Evolutionary conservation across 2,888 invertebrate genomes (phyloP).

Genomic region (Eupithecia centaureata): DNA sequence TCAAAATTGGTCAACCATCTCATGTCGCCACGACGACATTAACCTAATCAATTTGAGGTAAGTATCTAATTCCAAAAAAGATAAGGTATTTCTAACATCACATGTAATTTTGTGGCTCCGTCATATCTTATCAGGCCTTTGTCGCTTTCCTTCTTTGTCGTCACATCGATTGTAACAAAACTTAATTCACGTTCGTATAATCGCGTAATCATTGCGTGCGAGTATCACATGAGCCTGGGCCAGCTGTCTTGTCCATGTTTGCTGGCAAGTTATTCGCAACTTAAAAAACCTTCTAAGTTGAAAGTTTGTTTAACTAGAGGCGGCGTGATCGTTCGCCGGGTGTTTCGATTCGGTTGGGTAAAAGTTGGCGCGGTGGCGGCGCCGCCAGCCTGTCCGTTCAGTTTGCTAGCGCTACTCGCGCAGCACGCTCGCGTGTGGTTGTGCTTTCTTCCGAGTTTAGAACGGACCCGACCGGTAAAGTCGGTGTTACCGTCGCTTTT

Average conservation of each 20-base stretch:
- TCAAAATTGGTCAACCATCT: constrained; percentile 42
- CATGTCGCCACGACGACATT: constrained; percentile 47
- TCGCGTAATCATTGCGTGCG: constrained; percentile 65
- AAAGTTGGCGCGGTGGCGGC: constrained; percentile 76
- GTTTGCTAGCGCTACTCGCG: constrained; percentile 81
- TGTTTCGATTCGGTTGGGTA: constrained; percentile 71
- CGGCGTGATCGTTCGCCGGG: constrained; percentile 47
- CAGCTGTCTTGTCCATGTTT: constrained; percentile 66
- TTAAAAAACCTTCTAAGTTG: constrained; percentile 63
- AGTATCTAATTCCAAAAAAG: neutral
- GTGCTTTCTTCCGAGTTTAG: constrained; percentile 70
- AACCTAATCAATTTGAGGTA: constrained; percentile 10
- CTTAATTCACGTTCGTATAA: constrained; percentile 6
- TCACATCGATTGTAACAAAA: neutral
- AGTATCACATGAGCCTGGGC: constrained; percentile 67
- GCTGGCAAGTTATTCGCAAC: constrained; percentile 74
- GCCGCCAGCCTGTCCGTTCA: constrained; percentile 64
- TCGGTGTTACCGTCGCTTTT: constrained; percentile 70
- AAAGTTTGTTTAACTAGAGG: constrained; percentile 48
- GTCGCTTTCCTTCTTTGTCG: neutral
- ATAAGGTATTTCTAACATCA: neutral
- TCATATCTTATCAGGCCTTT: constrained; percentile 8
- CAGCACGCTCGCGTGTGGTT: constrained; percentile 75
- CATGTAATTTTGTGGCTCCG: constrained; percentile 2
- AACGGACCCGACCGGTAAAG: constrained; percentile 78